phyloP scores from a whole-genome alignment of 2,888 invertebrate genomes.

The Tenthredo livida region DNA sequence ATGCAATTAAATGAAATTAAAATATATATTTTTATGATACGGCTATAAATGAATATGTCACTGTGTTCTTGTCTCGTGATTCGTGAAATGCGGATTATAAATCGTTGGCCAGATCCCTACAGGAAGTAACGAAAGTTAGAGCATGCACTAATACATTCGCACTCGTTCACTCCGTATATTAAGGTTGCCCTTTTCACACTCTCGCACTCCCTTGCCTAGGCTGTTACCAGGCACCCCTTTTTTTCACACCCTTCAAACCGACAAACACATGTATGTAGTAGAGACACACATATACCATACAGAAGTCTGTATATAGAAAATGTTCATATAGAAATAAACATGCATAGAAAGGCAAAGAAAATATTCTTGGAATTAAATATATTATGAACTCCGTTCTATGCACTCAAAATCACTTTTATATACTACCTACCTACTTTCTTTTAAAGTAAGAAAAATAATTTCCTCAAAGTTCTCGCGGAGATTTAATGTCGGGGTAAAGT shows the following conservation, averaged over 20 bases:
- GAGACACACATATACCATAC: not conserved
- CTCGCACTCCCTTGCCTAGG: slow-evolving; percentile 3
- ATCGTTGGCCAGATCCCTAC: not conserved
- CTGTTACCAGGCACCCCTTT: slow-evolving; percentile 15
- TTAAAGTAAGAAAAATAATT: not conserved
- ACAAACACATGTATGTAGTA: not conserved
- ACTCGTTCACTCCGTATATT: slow-evolving; percentile 13
- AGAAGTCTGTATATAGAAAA: not conserved
- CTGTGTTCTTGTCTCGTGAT: not conserved
- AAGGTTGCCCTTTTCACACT: slow-evolving; percentile 42
- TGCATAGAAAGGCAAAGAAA: not conserved
- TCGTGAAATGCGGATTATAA: not conserved
- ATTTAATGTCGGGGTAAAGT: not conserved
- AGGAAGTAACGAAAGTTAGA: slow-evolving; percentile 14
- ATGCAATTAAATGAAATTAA: not conserved
- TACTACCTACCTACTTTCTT: not conserved
- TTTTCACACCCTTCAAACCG: slow-evolving; percentile 31
- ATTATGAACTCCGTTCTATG: not conserved
- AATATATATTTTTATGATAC: not conserved
- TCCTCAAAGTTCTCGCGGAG: not conserved
- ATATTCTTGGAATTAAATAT: not conserved
- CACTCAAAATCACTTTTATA: not conserved
- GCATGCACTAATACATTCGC: slow-evolving; percentile 29
- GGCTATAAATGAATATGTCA: not conserved
- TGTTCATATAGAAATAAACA: not conserved